A percentile compares a stretch with the other conserved stretches of the same genome.
These are phyloP conservation scores for Trematomus loennbergii DNA, from an alignment of 2,113 vertebrate genomes.

Conservation along the genomic window DNA sequence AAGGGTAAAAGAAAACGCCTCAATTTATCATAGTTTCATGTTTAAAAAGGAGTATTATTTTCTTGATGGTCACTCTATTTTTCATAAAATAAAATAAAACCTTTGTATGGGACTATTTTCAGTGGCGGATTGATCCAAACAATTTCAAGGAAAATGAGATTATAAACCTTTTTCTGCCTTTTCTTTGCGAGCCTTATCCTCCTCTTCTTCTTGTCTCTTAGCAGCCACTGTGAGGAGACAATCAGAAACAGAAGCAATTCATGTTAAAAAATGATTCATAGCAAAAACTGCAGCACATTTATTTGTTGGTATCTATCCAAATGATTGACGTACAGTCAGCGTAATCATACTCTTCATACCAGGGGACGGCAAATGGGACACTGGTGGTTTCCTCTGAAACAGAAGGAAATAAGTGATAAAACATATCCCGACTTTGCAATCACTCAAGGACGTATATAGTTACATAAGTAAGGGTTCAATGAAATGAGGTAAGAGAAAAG, in stretches of 20 bases:
- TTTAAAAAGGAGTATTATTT: not conserved
- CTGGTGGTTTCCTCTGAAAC: conserved; percentile 75
- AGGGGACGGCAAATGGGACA: conserved; percentile 59
- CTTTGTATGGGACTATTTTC: too few relatives aligned
- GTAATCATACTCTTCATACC: conserved; percentile 86
- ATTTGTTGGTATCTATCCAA: not conserved
- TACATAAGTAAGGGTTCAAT: too few relatives aligned
- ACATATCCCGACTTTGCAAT: not conserved
- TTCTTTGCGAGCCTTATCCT: conserved; percentile 77
- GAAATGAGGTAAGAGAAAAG: too few relatives aligned
- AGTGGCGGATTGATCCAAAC: not conserved
- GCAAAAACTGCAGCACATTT: not conserved
- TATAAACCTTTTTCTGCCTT: conserved; percentile 81
- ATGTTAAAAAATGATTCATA: not conserved
- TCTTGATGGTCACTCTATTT: not conserved
- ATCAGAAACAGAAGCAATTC: not conserved
- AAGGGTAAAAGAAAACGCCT: not conserved
- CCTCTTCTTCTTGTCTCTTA: conserved; percentile 81
- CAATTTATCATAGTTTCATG: not conserved
- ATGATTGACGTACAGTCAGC: conserved; percentile 74
- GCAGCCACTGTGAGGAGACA: conserved; percentile 68
- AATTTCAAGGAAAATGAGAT: not conserved
- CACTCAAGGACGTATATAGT: too few relatives aligned
- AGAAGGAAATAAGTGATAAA: not conserved
- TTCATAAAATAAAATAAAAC: too few relatives aligned